Evolutionary conservation across 2,797 vertebrate genomes (phyloP).

Genomic region (Pogoniulus pusillus): DNA sequence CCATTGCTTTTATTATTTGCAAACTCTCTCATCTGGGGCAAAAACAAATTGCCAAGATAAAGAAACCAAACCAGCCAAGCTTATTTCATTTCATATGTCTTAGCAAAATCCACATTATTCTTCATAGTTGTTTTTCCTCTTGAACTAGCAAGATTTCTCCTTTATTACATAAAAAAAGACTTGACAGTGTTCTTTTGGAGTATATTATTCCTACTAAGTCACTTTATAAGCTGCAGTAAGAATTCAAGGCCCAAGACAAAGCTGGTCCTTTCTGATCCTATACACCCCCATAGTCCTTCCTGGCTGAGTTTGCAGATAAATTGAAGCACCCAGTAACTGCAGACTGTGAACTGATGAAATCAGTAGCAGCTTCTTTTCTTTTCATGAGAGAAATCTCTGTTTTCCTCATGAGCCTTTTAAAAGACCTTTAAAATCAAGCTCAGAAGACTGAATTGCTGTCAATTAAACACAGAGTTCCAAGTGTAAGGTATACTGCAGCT

Average conservation of each 20-base stretch:
- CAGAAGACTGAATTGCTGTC: background rate
- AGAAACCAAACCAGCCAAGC: background rate
- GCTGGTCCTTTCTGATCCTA: background rate
- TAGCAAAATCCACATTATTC: background rate
- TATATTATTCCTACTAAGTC: background rate
- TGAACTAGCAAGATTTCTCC: background rate
- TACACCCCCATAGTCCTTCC: background rate
- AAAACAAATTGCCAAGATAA: background rate
- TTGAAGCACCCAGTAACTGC: background rate
- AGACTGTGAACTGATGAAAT: background rate
- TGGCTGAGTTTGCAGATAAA: background rate
- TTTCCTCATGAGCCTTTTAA: constrained; percentile 23
- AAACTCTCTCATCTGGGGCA: background rate
- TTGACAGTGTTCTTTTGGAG: background rate
- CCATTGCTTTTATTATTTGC: background rate
- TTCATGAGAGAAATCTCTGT: background rate
- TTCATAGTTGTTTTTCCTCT: background rate
- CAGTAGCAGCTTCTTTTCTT: background rate
- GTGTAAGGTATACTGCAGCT: accelerated
- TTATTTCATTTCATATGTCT: background rate
- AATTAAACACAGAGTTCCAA: constrained; percentile 26
- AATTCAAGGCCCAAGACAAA: background rate
- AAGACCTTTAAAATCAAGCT: constrained; percentile 12
- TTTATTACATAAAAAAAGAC: background rate
- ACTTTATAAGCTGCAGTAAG: background rate